Evolutionary conservation across 2,113 vertebrate genomes (phyloP), one percentile per base, ranked within the genome.

Genomic region (Xiphias gladius): DNA sequence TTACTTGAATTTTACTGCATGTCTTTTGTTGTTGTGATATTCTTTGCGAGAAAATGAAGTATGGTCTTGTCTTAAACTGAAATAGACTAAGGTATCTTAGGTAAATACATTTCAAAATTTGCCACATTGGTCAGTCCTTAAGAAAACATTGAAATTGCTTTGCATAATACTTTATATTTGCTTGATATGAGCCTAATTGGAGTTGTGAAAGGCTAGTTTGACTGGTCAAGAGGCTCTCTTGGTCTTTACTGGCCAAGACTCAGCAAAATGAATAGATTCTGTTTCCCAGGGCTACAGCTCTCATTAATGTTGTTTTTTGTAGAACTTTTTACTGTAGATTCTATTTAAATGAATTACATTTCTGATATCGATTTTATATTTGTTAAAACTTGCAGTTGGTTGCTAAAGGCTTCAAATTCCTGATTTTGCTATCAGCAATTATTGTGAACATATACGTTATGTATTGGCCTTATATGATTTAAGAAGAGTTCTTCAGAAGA

Each of bases 1-100:
- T n/a, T 50, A 55, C 28, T 48, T n/a, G 4, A 4, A 48, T 59
- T 76, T 57, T 58, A 37, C 62, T 83, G 91, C 83, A 81, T 83
- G 65, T 9, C 12, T 65, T 65, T 19, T 63, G 30, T 74, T 75
- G 63, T 8, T 66, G 84, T 84, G 80, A 62, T 58, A 26, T 52
- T 68, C 22, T 80, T 16, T 78, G 65, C 75, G 73, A 84, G 59
- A 63, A 81, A n/a, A 28, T 62, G 22, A 59, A 20, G 64, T 55
- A 50, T 11, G n/a, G 5, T 19, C 1, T 37, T 32, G n/a, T 7
- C 24, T 50, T 37, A 13, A 30, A 61, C 16, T 11, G 20, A n/a
- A 37, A 16, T 43, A 43, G 14, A 35, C 10, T 9, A 1, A 7
- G 48, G 48, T 50, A 8, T 20, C 19, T 50, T 50, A 8, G 19